Evolutionary conservation across 2,113 vertebrate genomes (phyloP), one percentile per base, ranked within the genome.

Genomic region (Cyprinus carpio): DNA sequence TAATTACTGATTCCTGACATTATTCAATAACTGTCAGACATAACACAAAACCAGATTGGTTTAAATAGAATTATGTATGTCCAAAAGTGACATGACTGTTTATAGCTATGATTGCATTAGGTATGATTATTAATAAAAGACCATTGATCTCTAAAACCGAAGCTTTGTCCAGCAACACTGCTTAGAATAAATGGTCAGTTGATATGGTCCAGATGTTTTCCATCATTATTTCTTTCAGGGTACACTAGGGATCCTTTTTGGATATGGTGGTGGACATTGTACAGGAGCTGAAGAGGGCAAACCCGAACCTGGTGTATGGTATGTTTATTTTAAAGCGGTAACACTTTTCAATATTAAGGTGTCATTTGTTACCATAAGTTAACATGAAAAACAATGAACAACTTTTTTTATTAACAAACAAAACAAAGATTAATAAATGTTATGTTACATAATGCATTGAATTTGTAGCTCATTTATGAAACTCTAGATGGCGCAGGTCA

Each of bases 171-270:
- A n/a, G 11, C n/a, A 25, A 13, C 60, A 6, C 11, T 64, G 60
- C 60, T 5, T 3, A 46, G 43, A 46, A 46, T 46, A 12, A n/a
- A 49, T 49, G 11, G 12, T 49, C 46, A 46, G 12, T 75, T 51
- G 40, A 27, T 78, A 34, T 58, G 5, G 2, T 29, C 15, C 4
- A 56, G 51, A 49, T 13, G 12, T 49, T 49, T 34, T 65, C 40
- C 40, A 40, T 40, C 40, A 40, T 40, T 40, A 8, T 79, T 15
- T 46, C 8, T 65, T 16, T 72, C 65, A 82, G 98, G 98, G 0
- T 99, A 99, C 90, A 97, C 95, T 29, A 94, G 98, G 78, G 98
- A 99, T 98, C 98, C 0, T 99, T 99, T 93, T 92, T 99, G 92
- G 94, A 94, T 81, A 96, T 85, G 85, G 96, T 99, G 90, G 98